Conservation (phyloP, 2,888 invertebrate species). For the Melinaea menophilus region DNA sequence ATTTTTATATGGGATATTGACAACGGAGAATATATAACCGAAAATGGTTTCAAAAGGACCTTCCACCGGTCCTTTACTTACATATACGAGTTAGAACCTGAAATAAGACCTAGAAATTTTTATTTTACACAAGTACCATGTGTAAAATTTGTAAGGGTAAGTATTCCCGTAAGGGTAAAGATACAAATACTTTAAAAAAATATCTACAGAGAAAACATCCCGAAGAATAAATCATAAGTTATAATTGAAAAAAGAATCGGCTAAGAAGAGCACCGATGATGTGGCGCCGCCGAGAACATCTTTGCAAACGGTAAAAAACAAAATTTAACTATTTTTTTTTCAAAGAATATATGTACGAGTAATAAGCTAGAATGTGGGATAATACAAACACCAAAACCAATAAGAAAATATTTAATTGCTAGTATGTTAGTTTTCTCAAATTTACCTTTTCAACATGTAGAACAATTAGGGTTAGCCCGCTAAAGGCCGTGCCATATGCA, state of each 20-base stretch:
- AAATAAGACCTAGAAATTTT: no score
- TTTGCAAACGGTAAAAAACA: constrained; percentile 14
- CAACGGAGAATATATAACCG: no score
- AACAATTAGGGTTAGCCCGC: constrained; percentile 16
- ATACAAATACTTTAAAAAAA: constrained; percentile 14
- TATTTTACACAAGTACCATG: no score
- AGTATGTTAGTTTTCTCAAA: constrained; percentile 20
- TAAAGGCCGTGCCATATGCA: no score
- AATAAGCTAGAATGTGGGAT: constrained; percentile 18
- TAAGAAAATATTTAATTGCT: constrained; percentile 15
- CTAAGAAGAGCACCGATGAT: no score
- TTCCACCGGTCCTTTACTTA: no score
- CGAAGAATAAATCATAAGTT: background rate
- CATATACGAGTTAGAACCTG: no score
- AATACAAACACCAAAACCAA: constrained; percentile 14
- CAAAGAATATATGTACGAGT: constrained; percentile 11
- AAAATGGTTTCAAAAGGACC: no score
- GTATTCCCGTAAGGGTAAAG: constrained; percentile 13
- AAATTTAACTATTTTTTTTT: constrained; percentile 1
- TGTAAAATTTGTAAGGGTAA: constrained; percentile 1
- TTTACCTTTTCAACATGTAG: constrained; percentile 18
- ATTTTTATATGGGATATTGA: no score
- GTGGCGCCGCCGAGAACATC: no score
- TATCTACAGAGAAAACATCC: constrained; percentile 8
- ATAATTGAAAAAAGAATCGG: no score